Evolutionary conservation across 2,113 vertebrate species (phyloP), one percentile per base, ranked within the genome.

Genomic region (Cervus canadensis): DNA sequence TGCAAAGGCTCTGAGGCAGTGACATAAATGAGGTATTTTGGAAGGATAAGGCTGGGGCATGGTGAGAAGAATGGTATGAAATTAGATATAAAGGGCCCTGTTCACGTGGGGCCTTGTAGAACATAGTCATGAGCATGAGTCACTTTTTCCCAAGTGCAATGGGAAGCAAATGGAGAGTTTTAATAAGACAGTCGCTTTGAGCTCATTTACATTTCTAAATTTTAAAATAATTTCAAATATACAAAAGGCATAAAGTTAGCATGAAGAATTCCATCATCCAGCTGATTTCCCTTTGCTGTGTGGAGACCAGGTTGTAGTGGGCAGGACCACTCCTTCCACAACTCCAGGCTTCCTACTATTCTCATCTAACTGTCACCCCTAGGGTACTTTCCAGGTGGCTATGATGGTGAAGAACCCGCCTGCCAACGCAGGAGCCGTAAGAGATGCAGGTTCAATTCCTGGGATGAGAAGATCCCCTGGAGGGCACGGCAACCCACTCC

Each of bases 161-260:
- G 36, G 23, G 64, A 93, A 48, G n/a, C 50, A 54, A 93, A 36
- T n/a, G 33, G 59, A 67, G 25, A 71, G 10, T 48, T 79, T 87
- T 85, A 87, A 88, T 21, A 85, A 14, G 5, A n/a, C n/a, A 64
- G 59, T 25, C 45, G 43, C 54, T 67, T 59, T 74, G 40, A 87
- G 43, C 16, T 78, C 45, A 86, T 43, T 74, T 62, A 76, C 3
- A 67, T 64, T 56, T 52, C 23, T 50, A 23, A 76, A 64, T 76
- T 95, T 76, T 92, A 25, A 96, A 93, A 48, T 95, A 79, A 93
- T 83, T 85, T 82, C 28, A 89, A 82, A 74, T 2, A 50, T 33
- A 89, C 2, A 21, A 74, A 84, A 64, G 36, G 28, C 9, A 0
- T 7, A 71, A n/a, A 45, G 33, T n/a, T 40, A 76, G 10, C 59